Evolutionary conservation across 2,797 vertebrate species (phyloP).

Genomic region (Spea hammondii): DNA sequence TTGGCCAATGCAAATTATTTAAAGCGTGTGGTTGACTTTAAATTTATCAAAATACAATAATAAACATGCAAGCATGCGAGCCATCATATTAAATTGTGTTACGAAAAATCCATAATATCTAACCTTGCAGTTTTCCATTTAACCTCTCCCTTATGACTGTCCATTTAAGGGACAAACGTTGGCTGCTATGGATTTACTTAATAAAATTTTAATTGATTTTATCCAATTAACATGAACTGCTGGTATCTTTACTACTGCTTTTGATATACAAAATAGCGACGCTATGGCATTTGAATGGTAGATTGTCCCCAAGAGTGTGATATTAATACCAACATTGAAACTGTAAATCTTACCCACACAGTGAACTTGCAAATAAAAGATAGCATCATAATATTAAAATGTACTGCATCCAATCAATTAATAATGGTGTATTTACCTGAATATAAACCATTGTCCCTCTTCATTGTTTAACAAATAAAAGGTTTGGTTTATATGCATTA

Average conservation of each 20-base stretch:
- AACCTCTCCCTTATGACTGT: conserved; percentile 45
- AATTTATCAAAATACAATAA: conserved; percentile 18
- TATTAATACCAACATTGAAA: conserved; percentile 30
- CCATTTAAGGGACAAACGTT: conserved; percentile 29
- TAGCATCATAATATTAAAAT: conserved; percentile 2
- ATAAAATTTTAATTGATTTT: conserved; percentile 53
- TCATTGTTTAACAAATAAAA: neutral
- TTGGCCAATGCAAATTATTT: neutral
- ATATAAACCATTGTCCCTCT: neutral
- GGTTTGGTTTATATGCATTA: neutral
- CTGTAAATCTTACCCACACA: conserved; percentile 21
- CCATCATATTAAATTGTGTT: conserved; percentile 47
- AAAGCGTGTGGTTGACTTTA: neutral
- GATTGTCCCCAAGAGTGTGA: conserved; percentile 4
- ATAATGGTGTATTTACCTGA: neutral
- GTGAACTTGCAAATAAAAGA: neutral
- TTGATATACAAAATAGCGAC: conserved; percentile 42
- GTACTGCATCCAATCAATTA: neutral
- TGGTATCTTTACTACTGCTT: conserved; percentile 36
- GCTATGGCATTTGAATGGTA: conserved; percentile 24
- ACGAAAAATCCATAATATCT: conserved; percentile 45
- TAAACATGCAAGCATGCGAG: conserved; percentile 7
- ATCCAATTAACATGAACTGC: conserved; percentile 48
- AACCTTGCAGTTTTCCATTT: conserved; percentile 48
- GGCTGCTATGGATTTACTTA: conserved; percentile 45